Evolutionary conservation across 1,140 invertebrate species (phyloP), one percentile per base, ranked within the genome.

Genomic region (Drosophila burlai): DNA sequence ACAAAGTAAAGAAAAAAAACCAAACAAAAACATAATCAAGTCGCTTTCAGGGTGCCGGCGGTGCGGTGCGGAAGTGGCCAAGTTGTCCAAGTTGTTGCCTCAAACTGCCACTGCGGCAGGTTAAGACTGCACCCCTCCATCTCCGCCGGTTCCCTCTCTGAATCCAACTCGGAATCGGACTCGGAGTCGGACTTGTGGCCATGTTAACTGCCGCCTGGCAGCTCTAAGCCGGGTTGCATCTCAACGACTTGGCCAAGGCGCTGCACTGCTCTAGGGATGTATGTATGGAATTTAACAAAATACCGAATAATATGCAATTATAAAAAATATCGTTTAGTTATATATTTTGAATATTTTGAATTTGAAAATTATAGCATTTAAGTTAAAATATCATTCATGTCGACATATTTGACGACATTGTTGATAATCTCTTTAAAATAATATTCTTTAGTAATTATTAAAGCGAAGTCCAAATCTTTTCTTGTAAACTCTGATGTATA

Each of bases 21-120:
- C 8, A 49, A 87, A 87, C 60, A 84, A 87, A 84, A 87, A 90
- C 84, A 87, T 78, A 87, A 87, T 87, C 84, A 87, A 84, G 40
- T 58, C 66, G 68, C 45, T 73, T 74, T 38, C 68, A 69, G 66
- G 61, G 59, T 38, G 64, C 54, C 82, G 60, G n/a, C 61, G 60
- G 55, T 15, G 34, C 49, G 55, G 31, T 34, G 55, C 50, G 55
- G 54, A 42, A 52, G 49, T 60, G 62, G 73, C 42, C 52, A 40
- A 57, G 29, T 65, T 62, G 60, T 62, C 60, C 43, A 52, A 54
- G 59, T 52, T 58, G 55, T 24, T 58, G 55, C 21, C 21, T 50
- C 18, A 36, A 15, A 40, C 61, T 54, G 34, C 61, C 36, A 50
- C 26, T 75, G 81, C 67, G 72, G 76, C 80, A 79, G 50, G 62